These are phyloP conservation scores for Trogon melanurus DNA, from an alignment of 2,113 vertebrate genomes.

Conservation along the genomic window DNA sequence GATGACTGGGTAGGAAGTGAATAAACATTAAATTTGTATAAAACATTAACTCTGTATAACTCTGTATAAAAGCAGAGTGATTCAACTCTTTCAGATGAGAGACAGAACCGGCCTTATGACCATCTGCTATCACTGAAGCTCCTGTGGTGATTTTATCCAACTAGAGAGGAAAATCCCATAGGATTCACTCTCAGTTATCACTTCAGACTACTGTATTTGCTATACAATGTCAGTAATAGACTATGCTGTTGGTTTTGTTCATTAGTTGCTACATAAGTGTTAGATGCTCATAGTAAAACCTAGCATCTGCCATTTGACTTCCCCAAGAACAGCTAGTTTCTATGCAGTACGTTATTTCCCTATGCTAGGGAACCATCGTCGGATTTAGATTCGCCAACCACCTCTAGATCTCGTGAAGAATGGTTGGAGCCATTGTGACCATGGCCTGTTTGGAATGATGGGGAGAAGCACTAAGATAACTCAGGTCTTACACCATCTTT, in stretches of 20 bases:
- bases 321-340: neutral
- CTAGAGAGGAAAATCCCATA: neutral
- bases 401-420: neutral
- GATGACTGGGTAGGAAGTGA: neutral
- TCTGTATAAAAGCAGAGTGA: neutral
- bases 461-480: neutral
- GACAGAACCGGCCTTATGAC: neutral
- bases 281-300: neutral
- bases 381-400: neutral
- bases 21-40: neutral
- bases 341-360: neutral
- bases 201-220: neutral
- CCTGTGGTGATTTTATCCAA: neutral
- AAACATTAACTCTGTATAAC: neutral
- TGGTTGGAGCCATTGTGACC: neutral
- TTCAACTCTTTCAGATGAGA: neutral
- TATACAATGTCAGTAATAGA: neutral
- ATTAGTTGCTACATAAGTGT: neutral
- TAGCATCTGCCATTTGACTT: neutral
- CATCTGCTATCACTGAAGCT: neutral
- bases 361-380: neutral
- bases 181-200: neutral
- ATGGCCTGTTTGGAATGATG: neutral
- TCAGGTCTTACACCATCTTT: neutral
- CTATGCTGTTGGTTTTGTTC: neutral